These are phyloP conservation scores for Psittacus erithacus DNA, from an alignment of 2,113 vertebrate species.

Conservation along the genomic window DNA sequence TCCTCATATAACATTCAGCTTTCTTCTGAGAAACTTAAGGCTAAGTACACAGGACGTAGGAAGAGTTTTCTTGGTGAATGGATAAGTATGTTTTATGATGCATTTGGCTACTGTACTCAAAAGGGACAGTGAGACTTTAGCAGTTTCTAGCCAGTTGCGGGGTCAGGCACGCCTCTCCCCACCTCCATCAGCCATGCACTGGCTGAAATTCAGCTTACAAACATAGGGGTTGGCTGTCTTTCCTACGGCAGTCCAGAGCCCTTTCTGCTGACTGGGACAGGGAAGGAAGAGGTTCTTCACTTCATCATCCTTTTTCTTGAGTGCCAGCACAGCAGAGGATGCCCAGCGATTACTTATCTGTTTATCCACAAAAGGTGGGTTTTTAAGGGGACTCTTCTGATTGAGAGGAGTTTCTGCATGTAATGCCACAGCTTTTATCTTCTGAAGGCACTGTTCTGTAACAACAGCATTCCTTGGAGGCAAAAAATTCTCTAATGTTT, in stretches of 20 bases:
- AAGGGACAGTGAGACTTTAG: background rate
- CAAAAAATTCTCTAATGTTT: background rate
- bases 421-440: background rate
- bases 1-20: background rate
- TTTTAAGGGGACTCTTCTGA: background rate
- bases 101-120: background rate
- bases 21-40: background rate
- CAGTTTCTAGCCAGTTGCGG: background rate
- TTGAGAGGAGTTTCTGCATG: background rate
- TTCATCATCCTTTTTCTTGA: background rate
- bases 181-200: background rate
- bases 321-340: background rate
- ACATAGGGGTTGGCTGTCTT: background rate
- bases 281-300: background rate
- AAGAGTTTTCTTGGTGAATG: background rate
- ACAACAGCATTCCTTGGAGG: background rate
- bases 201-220: background rate
- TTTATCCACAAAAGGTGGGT: background rate
- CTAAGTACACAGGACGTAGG: background rate
- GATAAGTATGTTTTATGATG: too few species aligned
- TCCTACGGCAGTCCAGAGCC: background rate
- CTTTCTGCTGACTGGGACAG: background rate
- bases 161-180: rapidly evolving
- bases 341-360: background rate
- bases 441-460: background rate